These are phyloP conservation scores for Drosophila stalkeri DNA, from an alignment of 2,888 invertebrate species.

Conservation along the genomic window DNA sequence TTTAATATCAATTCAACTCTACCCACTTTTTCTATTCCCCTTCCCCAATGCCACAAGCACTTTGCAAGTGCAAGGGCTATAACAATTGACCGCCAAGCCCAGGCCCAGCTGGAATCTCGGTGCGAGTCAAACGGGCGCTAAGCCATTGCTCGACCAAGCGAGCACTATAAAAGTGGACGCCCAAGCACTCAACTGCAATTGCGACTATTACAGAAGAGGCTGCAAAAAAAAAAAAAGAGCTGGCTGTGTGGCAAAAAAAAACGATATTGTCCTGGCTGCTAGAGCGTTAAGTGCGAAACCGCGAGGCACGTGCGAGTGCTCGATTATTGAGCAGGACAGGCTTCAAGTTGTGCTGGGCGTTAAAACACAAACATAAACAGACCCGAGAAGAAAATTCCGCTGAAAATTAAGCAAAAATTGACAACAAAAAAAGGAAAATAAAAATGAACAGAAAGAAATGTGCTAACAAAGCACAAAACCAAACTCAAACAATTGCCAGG, in stretches of 20 bases:
- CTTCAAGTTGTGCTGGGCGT: conserved; percentile 37
- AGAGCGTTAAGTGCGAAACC: conserved; percentile 43
- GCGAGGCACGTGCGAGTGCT: conserved; percentile 63
- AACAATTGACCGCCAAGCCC: conserved; percentile 61
- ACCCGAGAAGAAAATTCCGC: conserved; percentile 46
- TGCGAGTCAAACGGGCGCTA: conserved; percentile 16
- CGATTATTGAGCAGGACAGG: conserved; percentile 31
- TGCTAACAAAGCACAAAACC: conserved; percentile 62
- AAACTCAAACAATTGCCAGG: conserved; percentile 32
- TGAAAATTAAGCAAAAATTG: conserved; percentile 55
- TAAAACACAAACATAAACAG: conserved; percentile 59
- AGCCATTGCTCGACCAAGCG: conserved; percentile 29
- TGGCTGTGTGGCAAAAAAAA: conserved; percentile 30
- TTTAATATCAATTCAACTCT: conserved; percentile 1
- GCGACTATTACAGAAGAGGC: conserved; percentile 53
- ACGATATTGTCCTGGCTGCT: conserved; percentile 17
- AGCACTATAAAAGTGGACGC: conserved; percentile 54
- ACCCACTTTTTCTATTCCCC: conserved; percentile 1
- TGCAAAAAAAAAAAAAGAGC: conserved; percentile 21
- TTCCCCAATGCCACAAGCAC: conserved; percentile 7
- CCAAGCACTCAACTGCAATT: conserved; percentile 63
- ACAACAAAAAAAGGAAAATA: conserved; percentile 24
- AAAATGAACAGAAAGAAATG: conserved; percentile 6
- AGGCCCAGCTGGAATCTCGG: conserved; percentile 33
- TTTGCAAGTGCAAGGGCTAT: conserved; percentile 35